Conservation (phyloP, 1,140 invertebrate genomes). For the Cataglyphis hispanica region DNA sequence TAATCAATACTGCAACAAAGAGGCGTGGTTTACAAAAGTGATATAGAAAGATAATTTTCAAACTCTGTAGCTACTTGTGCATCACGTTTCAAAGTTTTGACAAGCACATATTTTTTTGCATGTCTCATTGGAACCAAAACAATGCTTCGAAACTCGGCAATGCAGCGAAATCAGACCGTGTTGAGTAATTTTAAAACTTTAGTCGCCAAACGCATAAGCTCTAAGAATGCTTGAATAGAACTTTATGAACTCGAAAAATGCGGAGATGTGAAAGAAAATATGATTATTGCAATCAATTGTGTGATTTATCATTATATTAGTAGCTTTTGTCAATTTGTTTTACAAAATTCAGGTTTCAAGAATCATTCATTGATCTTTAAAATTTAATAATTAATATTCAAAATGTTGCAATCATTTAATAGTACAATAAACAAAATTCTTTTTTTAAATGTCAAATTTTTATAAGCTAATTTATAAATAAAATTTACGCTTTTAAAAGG, state of each 20-base stretch:
- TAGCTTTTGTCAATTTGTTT: neutral
- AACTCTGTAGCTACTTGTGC: neutral
- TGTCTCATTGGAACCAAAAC: slow-evolving; percentile 25
- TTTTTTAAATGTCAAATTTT: neutral
- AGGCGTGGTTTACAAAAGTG: neutral
- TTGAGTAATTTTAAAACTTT: slow-evolving; percentile 45
- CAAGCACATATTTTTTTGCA: slow-evolving; percentile 27
- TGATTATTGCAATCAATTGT: neutral
- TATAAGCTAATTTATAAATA: neutral
- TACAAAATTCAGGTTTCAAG: neutral
- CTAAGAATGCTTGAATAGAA: slow-evolving; percentile 34
- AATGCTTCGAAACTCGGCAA: slow-evolving; percentile 45
- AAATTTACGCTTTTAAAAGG: too few relatives aligned
- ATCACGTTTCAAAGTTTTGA: slow-evolving; percentile 50
- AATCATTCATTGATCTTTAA: neutral
- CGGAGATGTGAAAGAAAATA: neutral
- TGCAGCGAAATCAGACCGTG: slow-evolving; percentile 38
- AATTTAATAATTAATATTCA: neutral
- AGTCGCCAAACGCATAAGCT: slow-evolving; percentile 30
- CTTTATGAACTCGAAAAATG: slow-evolving; percentile 15
- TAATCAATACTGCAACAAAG: neutral
- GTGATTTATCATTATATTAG: neutral
- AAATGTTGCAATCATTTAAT: too few relatives aligned
- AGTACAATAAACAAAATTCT: neutral
- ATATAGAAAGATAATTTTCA: slow-evolving; percentile 32